A percentile compares a stretch with the other conserved stretches of the same genome.
phyloP scores from a whole-genome alignment of 1,140 invertebrate species.

The Rhagoletis zephyria region DNA sequence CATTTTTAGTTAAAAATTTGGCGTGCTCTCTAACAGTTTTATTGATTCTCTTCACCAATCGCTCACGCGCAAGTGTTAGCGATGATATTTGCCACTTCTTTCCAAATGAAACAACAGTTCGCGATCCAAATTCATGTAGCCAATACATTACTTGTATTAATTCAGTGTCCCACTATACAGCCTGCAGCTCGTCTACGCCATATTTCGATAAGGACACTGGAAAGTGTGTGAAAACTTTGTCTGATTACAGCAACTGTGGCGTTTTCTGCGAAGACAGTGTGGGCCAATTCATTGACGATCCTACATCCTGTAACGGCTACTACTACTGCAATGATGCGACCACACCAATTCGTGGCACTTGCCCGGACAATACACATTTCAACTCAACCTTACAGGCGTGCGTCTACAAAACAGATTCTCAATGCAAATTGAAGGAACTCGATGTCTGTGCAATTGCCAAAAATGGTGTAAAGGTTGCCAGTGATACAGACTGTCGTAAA shows the following conservation, averaged over 20 bases:
- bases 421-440: conserved; percentile 57
- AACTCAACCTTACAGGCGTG: conserved; percentile 57
- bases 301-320: conserved; percentile 63
- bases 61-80: conserved; percentile 38
- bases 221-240: conserved; percentile 60
- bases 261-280: conserved; percentile 59
- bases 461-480: neutral
- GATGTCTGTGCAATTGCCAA: conserved; percentile 63
- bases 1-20: neutral
- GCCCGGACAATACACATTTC: conserved; percentile 58
- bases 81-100: conserved; percentile 64
- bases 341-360: conserved; percentile 53
- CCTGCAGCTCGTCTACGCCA: conserved; percentile 60
- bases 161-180: conserved; percentile 56
- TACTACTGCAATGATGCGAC: conserved; percentile 60
- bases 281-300: conserved; percentile 60
- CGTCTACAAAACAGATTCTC: conserved; percentile 57
- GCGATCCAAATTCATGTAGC: conserved; percentile 63
- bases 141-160: conserved; percentile 59
- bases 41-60: conserved; percentile 45
- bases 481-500: conserved; percentile 62
- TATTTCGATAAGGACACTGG: conserved; percentile 63
- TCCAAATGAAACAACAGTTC: conserved; percentile 58
- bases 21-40: neutral
- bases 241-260: conserved; percentile 51